Base-by-base conservation (phyloP, 1,140 invertebrate species). In the Pseudomyrmex concolor region DNA sequence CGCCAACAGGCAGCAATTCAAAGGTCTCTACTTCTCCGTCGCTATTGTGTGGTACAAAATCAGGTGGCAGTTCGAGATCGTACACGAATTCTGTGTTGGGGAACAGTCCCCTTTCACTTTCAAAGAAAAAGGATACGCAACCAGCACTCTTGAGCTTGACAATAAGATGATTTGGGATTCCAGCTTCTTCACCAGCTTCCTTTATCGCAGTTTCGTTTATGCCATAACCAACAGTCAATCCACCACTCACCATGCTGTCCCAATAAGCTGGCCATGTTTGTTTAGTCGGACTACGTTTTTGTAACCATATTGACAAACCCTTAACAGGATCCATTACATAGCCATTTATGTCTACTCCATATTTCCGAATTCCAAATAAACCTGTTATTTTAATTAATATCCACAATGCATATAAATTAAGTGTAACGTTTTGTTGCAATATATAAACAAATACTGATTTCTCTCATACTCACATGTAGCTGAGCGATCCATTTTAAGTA, bases 31-130 rank as follows among this genome's bases (percentile, higher is more conserved):
- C 98, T 95, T 99, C 98, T 63, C 98, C 98, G 94, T 99, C 98
- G 78, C 97, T 96, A 92, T 99, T 99, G 83, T 96, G 96, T 15
- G 98, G 98, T 68, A 96, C 94, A 95, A 99, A 99, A 91, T 98
- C 97, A 19, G 96, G 89, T 13, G 98, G 98, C 70, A 99, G 94
- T 94, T 99, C 97, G 84, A 99, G 95, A 93, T 99, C 98, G 94
- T 97, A 99, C n/a, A 99, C 97, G 94, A 98, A 99, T 93, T 99
- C 97, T 15, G 97, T 98, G 91, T 99, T 99, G 19, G 98, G 98
- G 91, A 98, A 98, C 25, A 99, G 93, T 0, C 98, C 98, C 90
- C 97, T 95, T 92, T 98, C 97, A 92, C 97, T 98, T 94, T 98
- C 97, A 92, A 97, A 98, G 91, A 97, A 98, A 91, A 99, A 97